Evolutionary conservation across 2,888 invertebrate species (phyloP), one percentile per base, ranked within the genome.

Genomic region (Pterobdella sp.): DNA sequence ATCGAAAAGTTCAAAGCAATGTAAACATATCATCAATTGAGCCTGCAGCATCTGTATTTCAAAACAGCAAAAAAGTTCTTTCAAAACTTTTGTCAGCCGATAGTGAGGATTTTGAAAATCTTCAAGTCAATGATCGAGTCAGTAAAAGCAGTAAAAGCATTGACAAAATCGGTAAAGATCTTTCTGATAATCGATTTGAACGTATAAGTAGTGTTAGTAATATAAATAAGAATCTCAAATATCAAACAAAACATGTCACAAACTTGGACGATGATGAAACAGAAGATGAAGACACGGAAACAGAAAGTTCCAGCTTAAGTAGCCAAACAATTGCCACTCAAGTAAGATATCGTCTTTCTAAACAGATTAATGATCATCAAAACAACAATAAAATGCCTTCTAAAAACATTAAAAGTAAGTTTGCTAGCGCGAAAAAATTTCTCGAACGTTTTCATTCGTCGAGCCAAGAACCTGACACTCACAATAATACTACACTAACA

Each of bases 191-290:
- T 14, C 18, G 10, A 42, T 18, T 14, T 42, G 42, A 18, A 14
- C 10, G 10, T 42, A 42, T 7, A 42, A 42, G 42, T 42, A 18
- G 42, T 42, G 42, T 18, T 42, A 14, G 18, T 26, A 22, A 56
- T 42, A 26, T 3, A 14, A n/a, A 26, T 22, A 56, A 56, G n/a
- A 18, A 22, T 4, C 26, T 3, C 4, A 22, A 22, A 56, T n/a
- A 56, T 26, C 18, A 7, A 14, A 42, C 49, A 42, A 42, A 22
- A 42, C 60, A 56, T 26, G 60, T 22, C 60, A 56, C 60, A 56
- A 56, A 56, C 60, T 56, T 56, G n/a, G 60, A 56, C 60, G 60
- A 56, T 56, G 49, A 42, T 42, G 60, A 56, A 26, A 56, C n/a
- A 4, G 60, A 56, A 26, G 60, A 56, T 56, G 60, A 56, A 18